These are phyloP conservation scores for Oreochromis tanganicae DNA, from an alignment of 2,113 vertebrate genomes.

Conservation along the genomic window DNA sequence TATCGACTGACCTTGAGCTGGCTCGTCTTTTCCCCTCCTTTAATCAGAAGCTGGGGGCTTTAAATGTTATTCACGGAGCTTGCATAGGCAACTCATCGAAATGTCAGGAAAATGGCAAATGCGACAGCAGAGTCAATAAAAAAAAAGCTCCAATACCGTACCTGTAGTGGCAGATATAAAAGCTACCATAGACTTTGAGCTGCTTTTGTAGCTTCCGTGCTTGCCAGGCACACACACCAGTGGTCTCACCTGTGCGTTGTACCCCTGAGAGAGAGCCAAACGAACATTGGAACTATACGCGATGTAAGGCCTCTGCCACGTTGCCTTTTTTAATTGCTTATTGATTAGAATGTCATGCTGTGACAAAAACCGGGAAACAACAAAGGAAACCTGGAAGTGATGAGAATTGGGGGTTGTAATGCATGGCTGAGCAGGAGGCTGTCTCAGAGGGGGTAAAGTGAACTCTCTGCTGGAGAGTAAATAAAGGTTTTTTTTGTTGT, in stretches of 20 bases:
- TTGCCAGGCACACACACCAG: neutral
- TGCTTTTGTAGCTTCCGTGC: neutral
- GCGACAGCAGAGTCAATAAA: neutral
- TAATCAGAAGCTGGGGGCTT: conserved; percentile 6
- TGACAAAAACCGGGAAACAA: conserved; percentile 46
- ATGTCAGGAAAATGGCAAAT: conserved; percentile 13
- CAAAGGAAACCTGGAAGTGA: conserved; percentile 35
- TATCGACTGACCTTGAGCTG: conserved; percentile 49
- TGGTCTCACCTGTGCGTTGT: neutral
- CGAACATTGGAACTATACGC: conserved; percentile 2
- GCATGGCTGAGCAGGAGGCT: conserved; percentile 24
- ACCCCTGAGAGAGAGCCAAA: neutral
- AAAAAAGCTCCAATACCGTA: neutral
- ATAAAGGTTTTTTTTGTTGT: neutral
- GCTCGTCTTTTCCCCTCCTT: conserved; percentile 29
- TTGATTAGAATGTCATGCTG: conserved; percentile 55
- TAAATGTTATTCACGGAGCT: conserved; percentile 3
- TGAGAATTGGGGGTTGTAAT: conserved; percentile 20
- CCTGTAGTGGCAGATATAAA: neutral
- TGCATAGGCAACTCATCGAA: neutral
- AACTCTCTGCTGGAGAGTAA: conserved; percentile 41
- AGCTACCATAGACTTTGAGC: neutral
- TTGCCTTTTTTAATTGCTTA: conserved; percentile 64
- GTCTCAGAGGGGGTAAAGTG: conserved; percentile 18
- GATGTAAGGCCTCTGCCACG: conserved; percentile 4